Percentiles rank a stretch among this genome's conserved stretches.
Evolutionary conservation across 2,888 invertebrate species (phyloP).

Genomic region (Cantharis nigra): DNA sequence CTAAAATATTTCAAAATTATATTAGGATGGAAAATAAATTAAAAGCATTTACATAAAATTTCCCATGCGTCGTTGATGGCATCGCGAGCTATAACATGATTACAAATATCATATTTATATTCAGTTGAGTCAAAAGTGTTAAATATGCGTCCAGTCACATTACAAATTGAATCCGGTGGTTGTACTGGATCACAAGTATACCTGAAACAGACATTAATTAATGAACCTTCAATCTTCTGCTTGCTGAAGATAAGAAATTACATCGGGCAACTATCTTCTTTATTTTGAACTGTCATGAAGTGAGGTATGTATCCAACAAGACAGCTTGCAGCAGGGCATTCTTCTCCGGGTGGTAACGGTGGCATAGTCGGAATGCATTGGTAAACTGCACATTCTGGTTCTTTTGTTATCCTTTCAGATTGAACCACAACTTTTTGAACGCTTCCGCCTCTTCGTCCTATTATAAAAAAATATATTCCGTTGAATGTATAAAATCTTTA

Average conservation of each 20-base stretch:
- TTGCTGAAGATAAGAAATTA: conserved; percentile 21
- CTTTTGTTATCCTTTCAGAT: not conserved
- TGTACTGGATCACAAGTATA: conserved; percentile 69
- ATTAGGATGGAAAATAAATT: not conserved
- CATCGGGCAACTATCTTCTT: conserved; percentile 40
- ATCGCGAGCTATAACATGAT: conserved; percentile 77
- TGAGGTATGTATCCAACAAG: conserved; percentile 60
- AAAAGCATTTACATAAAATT: conserved; percentile 64
- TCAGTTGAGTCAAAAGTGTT: conserved; percentile 80
- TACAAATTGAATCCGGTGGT: conserved; percentile 68
- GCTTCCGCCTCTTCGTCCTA: conserved; percentile 2
- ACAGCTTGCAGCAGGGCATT: conserved; percentile 58
- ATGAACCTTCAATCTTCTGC: not conserved
- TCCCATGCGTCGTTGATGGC: conserved; percentile 70
- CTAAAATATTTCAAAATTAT: conserved; percentile 52
- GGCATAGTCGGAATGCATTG: conserved; percentile 60
- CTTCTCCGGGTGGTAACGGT: conserved; percentile 35
- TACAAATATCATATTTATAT: conserved; percentile 81
- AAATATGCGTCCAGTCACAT: conserved; percentile 76
- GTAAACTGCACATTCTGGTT: conserved; percentile 59
- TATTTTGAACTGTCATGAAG: conserved; percentile 33
- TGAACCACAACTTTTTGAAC: not conserved
- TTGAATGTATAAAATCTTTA: not conserved
- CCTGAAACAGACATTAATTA: conserved; percentile 45
- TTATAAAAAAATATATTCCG: not conserved